Percentiles rank a stretch among this genome's conserved stretches.
These are phyloP conservation scores for Microcebus griseorufus DNA, from an alignment of 2,113 vertebrate genomes.

Conservation along the genomic window DNA sequence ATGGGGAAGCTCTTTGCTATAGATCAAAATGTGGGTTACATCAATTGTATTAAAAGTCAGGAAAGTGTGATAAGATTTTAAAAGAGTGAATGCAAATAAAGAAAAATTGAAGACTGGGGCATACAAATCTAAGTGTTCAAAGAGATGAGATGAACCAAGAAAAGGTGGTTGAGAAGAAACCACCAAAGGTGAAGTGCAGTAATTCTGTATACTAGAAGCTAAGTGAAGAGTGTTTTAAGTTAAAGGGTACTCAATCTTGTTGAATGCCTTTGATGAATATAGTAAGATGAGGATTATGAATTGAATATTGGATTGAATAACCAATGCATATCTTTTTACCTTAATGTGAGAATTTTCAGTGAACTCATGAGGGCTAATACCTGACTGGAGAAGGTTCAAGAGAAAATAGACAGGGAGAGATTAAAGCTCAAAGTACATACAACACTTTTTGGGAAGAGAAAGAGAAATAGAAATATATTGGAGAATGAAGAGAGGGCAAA, in stretches of 20 bases:
- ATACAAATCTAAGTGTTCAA: not conserved
- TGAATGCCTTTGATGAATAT: not conserved
- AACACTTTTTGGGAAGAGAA: not conserved
- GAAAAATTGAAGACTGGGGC: not conserved
- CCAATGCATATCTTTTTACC: not conserved
- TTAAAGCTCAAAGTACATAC: not conserved
- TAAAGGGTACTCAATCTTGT: not conserved
- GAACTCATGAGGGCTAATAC: not conserved
- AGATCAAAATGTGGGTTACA: not conserved
- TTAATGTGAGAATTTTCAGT: not conserved
- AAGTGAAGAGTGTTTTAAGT: not conserved
- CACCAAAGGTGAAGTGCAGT: rapidly evolving
- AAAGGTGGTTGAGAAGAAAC: not conserved
- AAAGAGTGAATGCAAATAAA: not conserved
- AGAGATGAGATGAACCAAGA: not conserved
- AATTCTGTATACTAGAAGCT: not conserved
- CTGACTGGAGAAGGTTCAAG: not conserved
- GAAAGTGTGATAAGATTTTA: not conserved
- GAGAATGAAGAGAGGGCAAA: not conserved
- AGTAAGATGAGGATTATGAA: not conserved
- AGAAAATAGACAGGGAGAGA: not conserved
- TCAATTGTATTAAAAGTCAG: not conserved
- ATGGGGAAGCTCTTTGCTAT: not conserved
- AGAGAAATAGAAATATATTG: not conserved
- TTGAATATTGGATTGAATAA: not conserved